Evolutionary conservation across 2,113 vertebrate species (phyloP).

Genomic region (Cephalopterus ornatus): DNA sequence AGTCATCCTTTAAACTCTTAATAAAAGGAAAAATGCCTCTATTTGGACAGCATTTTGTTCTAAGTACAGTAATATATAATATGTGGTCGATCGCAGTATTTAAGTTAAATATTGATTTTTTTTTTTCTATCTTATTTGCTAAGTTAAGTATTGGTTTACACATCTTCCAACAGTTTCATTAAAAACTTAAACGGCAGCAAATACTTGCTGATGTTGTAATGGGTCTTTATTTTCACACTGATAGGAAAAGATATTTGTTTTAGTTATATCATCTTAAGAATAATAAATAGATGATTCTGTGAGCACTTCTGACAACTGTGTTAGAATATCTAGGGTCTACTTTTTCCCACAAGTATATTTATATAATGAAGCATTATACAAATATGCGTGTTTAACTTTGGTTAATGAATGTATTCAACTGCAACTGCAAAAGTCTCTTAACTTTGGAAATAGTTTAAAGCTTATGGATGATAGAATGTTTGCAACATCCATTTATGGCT

Average conservation of each 20-base stretch:
- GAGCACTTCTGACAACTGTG: background rate
- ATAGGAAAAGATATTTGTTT: background rate
- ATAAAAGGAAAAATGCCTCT: slow-evolving; percentile 7
- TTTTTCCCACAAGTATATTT: background rate
- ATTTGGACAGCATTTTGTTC: background rate
- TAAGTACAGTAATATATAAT: background rate
- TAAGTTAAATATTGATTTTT: slow-evolving; percentile 30
- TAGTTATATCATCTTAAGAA: background rate
- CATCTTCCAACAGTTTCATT: background rate
- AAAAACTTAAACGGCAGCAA: slow-evolving; percentile 5
- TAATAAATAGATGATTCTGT: slow-evolving; percentile 22
- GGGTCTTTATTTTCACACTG: background rate
- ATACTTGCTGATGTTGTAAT: background rate
- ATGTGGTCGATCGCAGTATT: background rate
- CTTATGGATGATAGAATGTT: background rate
- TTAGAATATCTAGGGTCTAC: background rate
- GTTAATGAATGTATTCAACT: slow-evolving; percentile 7
- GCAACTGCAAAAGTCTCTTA: background rate
- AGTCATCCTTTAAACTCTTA: slow-evolving; percentile 36
- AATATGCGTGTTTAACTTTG: slow-evolving; percentile 2
- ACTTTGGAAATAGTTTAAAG: slow-evolving; percentile 34
- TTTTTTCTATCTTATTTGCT: background rate
- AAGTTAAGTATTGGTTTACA: slow-evolving; percentile 1
- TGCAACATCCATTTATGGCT: background rate
- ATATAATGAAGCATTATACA: slow-evolving; percentile 16